Evolutionary conservation across 2,888 invertebrate species (phyloP).

Genomic region (Cylindroiulus punctatus): DNA sequence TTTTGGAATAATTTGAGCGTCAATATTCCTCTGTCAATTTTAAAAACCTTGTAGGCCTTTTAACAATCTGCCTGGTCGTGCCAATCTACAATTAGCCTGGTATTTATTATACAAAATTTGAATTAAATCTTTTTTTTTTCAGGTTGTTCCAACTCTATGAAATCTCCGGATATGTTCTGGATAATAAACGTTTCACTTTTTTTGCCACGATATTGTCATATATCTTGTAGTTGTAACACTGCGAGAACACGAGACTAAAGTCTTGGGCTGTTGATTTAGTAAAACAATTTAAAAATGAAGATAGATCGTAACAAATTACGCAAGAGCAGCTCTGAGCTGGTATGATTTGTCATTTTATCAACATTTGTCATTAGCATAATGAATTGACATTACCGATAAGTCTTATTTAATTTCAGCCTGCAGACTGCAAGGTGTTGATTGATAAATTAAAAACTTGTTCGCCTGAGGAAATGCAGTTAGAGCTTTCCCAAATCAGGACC

Average conservation of each 20-base stretch:
- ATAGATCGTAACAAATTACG: conserved; percentile 82
- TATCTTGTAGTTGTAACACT: neutral
- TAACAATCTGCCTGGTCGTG: too few relatives aligned
- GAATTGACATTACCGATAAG: neutral
- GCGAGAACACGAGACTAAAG: neutral
- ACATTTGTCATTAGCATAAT: neutral
- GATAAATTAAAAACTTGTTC: conserved; percentile 76
- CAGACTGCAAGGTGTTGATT: conserved; percentile 80
- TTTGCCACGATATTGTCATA: conserved; percentile 4
- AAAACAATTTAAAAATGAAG: conserved; percentile 72
- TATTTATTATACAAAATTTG: too few relatives aligned
- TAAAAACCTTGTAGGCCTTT: too few relatives aligned
- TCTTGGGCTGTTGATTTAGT: neutral
- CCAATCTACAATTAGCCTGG: too few relatives aligned
- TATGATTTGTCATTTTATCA: conserved; percentile 64
- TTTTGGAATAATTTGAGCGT: too few relatives aligned
- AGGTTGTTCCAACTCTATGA: neutral
- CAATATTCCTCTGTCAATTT: too few relatives aligned
- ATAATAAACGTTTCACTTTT: neutral
- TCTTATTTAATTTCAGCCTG: conserved; percentile 67
- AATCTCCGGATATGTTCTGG: conserved; percentile 19
- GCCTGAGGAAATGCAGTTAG: conserved; percentile 73
- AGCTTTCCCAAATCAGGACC: conserved; percentile 78
- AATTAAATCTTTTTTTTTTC: neutral
- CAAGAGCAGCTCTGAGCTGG: conserved; percentile 84